Evolutionary conservation across 2,113 vertebrate species (phyloP).

Genomic region (Drymodes brunneopygia): DNA sequence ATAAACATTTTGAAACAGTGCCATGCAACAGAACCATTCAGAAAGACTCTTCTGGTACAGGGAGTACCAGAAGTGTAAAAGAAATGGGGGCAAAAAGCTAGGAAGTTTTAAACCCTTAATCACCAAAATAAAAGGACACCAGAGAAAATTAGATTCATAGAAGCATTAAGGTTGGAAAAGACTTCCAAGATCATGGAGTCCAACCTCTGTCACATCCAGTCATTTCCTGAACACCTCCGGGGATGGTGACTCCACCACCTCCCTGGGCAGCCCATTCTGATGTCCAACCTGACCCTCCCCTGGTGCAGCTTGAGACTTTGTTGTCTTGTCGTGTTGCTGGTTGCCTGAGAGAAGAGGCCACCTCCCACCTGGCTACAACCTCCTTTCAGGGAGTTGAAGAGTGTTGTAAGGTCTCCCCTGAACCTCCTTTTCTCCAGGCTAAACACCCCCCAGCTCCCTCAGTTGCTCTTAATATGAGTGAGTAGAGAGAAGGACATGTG

Average conservation of each 20-base stretch:
- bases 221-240: not conserved
- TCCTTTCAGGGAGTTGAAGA: not conserved
- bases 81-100: not conserved
- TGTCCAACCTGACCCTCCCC: not conserved
- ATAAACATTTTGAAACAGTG: not conserved
- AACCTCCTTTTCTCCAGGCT: not conserved
- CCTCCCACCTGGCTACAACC: not conserved
- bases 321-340: not conserved
- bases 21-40: not conserved
- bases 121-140: not conserved
- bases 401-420: not conserved
- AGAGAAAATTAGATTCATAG: not conserved
- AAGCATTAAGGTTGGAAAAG: not conserved
- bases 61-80: not conserved
- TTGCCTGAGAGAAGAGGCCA: not conserved
- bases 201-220: not conserved
- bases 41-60: not conserved
- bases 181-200: not conserved
- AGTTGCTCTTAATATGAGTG: not conserved
- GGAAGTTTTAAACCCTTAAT: not conserved
- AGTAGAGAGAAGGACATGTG: rapidly evolving
- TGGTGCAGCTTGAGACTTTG: not conserved
- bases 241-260: not conserved
- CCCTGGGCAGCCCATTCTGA: not conserved
- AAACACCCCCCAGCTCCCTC: not conserved